Base-by-base conservation (phyloP, 2,113 vertebrate species). In the Stigmatopora nigra region DNA sequence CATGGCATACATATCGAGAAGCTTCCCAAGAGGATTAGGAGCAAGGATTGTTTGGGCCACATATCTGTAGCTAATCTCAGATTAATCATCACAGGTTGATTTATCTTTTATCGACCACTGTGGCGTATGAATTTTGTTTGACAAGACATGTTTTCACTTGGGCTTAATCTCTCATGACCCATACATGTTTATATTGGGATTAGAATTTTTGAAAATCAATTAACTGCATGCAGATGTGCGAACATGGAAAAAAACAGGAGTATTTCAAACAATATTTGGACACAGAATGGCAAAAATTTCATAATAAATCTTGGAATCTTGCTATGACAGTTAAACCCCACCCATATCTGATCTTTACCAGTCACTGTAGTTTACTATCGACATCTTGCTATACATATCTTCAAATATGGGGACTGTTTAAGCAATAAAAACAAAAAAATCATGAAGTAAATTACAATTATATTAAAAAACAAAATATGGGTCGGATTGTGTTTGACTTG, bases 21-120 rank as follows among this genome's bases (percentile, higher is more conserved):
- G 86, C 69, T 87, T 88, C 86, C 87, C 87, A 88, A 85, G 84
- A 85, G 87, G 85, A 88, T 88, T 88, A 86, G 67, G 63, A 76
- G 13, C 72, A 49, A 57, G 77, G 75, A 65, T 62, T 72, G 78
- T 78, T 79, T 76, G 65, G 69, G 63, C 38, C 64, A 45, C 73
- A 75, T 57, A 79, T 68, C 57, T 65, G 60, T 36, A 78, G 53
- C 51, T 76, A 71, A 67, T 48, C 35, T 65, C n/a, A 19, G 59
- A 63, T 69, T 72, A 63, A 67, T 64, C 44, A 31, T 2, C 17
- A 44, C 25, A 66, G 4, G 17, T 14, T 35, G 64, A 46, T 48
- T 0, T 47, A 7, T 72, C 55, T 75, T 64, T 64, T 20, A 63
- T 63, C 52, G 38, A 58, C 47, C 20, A 19, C 58, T 80, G 22